Evolutionary conservation across 2,113 vertebrate species (phyloP).

Genomic region (Planiliza haematocheilus): DNA sequence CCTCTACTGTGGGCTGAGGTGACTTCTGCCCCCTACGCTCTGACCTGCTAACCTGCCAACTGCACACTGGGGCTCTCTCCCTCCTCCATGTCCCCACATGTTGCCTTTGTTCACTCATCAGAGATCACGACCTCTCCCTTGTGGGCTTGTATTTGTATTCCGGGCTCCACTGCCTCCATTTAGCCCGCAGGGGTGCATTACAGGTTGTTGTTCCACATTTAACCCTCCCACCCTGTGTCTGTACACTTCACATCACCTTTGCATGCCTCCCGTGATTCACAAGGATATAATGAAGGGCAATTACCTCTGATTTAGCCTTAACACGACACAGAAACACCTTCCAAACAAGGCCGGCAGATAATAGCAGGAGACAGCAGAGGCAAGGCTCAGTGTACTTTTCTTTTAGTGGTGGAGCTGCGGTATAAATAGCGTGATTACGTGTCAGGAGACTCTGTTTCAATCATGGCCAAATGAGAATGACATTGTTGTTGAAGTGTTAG

Average conservation of each 20-base stretch:
- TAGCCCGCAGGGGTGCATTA: constrained; percentile 12
- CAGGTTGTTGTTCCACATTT: constrained; percentile 43
- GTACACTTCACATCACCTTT: constrained; percentile 17
- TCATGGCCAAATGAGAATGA: neutral
- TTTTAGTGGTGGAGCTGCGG: neutral
- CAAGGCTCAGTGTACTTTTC: constrained; percentile 2
- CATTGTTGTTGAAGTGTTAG: neutral
- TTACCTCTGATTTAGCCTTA: constrained; percentile 51
- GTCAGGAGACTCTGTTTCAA: constrained; percentile 4
- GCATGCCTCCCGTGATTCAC: constrained; percentile 45
- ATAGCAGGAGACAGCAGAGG: constrained; percentile 31
- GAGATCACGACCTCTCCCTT: constrained; percentile 33
- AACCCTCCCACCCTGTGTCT: constrained; percentile 13
- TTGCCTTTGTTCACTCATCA: constrained; percentile 41
- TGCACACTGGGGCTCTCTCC: constrained; percentile 28
- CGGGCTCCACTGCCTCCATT: constrained; percentile 11
- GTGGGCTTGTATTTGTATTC: neutral
- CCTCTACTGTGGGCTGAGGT: constrained; percentile 6
- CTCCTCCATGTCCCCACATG: neutral
- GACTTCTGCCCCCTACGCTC: constrained; percentile 30
- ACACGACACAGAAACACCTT: constrained; percentile 52
- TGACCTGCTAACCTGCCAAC: constrained; percentile 18
- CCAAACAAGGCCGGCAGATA: constrained; percentile 41
- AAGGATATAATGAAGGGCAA: constrained; percentile 43
- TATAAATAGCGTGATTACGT: constrained; percentile 23